Conservation (phyloP, 1,140 invertebrate species). For the Diplogasteroides magnus region DNA sequence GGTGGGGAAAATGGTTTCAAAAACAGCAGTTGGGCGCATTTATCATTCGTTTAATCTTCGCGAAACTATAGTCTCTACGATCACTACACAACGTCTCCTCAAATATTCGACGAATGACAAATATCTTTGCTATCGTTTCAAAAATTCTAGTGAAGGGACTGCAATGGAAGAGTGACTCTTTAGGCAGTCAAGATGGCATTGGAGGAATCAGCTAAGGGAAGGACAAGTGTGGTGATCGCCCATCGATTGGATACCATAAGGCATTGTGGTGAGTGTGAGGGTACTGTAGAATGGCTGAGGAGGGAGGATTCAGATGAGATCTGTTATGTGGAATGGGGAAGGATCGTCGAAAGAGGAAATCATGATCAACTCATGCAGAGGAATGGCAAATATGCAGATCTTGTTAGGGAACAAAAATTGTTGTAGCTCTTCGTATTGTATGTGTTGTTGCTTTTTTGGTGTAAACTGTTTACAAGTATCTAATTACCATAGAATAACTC, state of each 20-base stretch:
- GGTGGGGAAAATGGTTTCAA: no score
- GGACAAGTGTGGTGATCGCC: slow-evolving; percentile 91
- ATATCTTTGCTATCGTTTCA: neutral
- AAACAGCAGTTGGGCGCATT: no score
- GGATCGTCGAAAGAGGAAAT: slow-evolving; percentile 18
- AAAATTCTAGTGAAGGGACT: neutral
- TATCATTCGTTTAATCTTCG: no score
- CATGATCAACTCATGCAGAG: slow-evolving; percentile 9
- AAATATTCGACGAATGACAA: no score
- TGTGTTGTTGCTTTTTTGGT: no score
- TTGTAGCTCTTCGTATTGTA: no score
- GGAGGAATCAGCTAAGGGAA: slow-evolving; percentile 72
- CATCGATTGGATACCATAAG: slow-evolving; percentile 76
- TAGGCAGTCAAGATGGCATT: slow-evolving; percentile 68
- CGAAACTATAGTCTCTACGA: no score
- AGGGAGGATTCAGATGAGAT: slow-evolving; percentile 13
- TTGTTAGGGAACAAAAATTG: slow-evolving; percentile 14
- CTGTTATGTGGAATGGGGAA: slow-evolving; percentile 20
- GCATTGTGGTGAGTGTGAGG: slow-evolving; percentile 62
- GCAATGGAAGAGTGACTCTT: neutral
- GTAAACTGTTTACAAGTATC: no score
- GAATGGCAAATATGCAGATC: slow-evolving; percentile 15
- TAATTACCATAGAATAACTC: no score
- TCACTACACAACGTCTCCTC: no score
- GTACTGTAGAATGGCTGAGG: neutral